Evolutionary conservation across 2,113 vertebrate species (phyloP), one percentile per base, ranked within the genome.

Genomic region (Glaucomys volans): DNA sequence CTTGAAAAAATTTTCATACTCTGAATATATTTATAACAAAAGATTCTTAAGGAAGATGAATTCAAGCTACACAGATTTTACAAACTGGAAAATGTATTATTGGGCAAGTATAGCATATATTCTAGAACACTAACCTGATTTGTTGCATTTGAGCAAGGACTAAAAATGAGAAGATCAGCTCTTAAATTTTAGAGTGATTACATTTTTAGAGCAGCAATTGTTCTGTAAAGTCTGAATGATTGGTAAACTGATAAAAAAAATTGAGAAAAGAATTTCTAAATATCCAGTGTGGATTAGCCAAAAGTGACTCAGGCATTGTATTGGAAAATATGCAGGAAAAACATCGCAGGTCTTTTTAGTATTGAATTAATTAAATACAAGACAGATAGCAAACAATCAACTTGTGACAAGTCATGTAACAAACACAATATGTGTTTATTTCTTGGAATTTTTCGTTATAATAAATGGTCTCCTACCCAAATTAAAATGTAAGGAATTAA

Each of bases 231-330:
- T 81, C 2, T 87, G 71, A 74, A 72, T 81, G 28, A n/a, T 87
- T 44, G 82, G 35, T 30, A 59, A 85, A 85, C 50, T 80, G 57
- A 71, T 80, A 12, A 88, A 88, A 88, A 82, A 79, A 89, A 85
- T 24, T 95, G 44, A 91, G 24, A 74, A 92, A 81, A 82, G n/a
- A 90, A 92, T 42, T 84, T 44, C 44, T 6, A 66, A 93, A 95
- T 83, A 71, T 75, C 44, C 4, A 32, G 0, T 75, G n/a, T 14
- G 62, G 32, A 54, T 76, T 90, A 72, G 30, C 66, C 59, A 85
- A 44, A 59, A 54, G 32, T 57, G 84, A 83, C 59, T 85, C 77
- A 13, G 32, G 0, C 32, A 74, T 18, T 59, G 28, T 35, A 76
- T 2, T 64, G 42, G 32, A 57, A 74, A 88, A 52, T 35, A 66